Base-by-base conservation (phyloP, 2,888 invertebrate genomes). In the Toxonevra muliebris region DNA sequence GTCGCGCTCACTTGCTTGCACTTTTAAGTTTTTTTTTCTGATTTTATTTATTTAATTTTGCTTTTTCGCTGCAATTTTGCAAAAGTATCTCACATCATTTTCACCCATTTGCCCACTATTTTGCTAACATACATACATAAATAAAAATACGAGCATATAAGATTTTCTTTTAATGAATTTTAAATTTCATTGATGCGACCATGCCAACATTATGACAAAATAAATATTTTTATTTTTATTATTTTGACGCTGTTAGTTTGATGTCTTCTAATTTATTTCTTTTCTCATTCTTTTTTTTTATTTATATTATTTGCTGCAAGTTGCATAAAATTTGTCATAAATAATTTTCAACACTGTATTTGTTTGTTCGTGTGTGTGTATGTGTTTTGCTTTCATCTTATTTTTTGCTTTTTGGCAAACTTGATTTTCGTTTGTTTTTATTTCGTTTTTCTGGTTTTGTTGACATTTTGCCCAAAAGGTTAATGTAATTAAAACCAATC, bases 401-500 rank as follows among this genome's bases (percentile, higher is more conserved):
- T 50, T 58, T 42, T 13, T 20, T 50, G 58, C 48, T 43, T 55
- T 30, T 48, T 42, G 45, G 43, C 57, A 55, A 20, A 42, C 45
- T 40, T 30, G 42, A 48, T 48, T 45, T 62, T 53, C 62, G 61
- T 40, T 40, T 30, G 59, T 17, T 45, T 20, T 59, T 43, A 15
- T 30, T 30, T 45, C 20, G 72, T 73, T 65, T 68, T 69, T 74
- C 68, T 67, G 69, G 73, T 71, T 63, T 68, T 67, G 19, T 45
- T 68, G 55, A 54, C 45, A 72, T 54, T 65, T 61, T 66, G 68
- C 68, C 50, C 70, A 66, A 65, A 13, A 58, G 54, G 55, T 13
- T 30, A 60, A 77, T 77, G 79, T 77, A 77, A 77, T 77, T 77
- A 77, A 79, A 79, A 78, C 78, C 79, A 77, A 79, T 79, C 77